These are phyloP conservation scores for Sminthurides aquaticus DNA, from an alignment of 2,888 invertebrate genomes.

Conservation along the genomic window DNA sequence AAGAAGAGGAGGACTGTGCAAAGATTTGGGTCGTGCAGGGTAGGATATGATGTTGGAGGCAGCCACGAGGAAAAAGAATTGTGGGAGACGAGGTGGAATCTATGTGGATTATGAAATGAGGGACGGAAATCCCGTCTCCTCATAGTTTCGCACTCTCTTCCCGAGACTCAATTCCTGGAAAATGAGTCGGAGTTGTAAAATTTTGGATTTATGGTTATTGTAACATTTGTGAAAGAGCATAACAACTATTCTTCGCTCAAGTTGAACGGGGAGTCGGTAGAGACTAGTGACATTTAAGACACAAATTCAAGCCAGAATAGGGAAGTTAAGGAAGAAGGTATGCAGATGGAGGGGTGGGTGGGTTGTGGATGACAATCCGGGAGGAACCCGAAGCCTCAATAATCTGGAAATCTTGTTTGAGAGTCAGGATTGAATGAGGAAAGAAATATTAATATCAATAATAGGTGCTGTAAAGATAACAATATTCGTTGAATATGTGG, in stretches of 20 bases:
- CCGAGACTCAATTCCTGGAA: constrained; percentile 4
- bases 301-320: not conserved
- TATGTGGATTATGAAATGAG: not conserved
- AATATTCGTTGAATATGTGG: too few relatives aligned
- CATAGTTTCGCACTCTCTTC: constrained; percentile 6
- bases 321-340: too few relatives aligned
- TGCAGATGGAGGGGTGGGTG: not conserved
- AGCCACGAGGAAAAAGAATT: too few relatives aligned
- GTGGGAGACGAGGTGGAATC: too few relatives aligned
- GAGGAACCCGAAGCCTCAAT: too few relatives aligned
- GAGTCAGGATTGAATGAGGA: not conserved
- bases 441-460: not conserved
- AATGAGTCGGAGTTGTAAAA: not conserved
- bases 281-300: not conserved
- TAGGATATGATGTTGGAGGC: too few relatives aligned
- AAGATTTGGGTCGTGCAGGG: too few relatives aligned
- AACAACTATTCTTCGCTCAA: not conserved
- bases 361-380: not conserved
- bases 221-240: not conserved
- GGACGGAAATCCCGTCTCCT: constrained; percentile 1
- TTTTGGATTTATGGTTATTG: not conserved
- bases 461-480: not conserved
- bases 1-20: too few relatives aligned
- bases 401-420: too few relatives aligned
- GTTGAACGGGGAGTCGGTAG: not conserved